Base-by-base conservation (phyloP, 2,888 invertebrate species). In the Itoplectis maculator region DNA sequence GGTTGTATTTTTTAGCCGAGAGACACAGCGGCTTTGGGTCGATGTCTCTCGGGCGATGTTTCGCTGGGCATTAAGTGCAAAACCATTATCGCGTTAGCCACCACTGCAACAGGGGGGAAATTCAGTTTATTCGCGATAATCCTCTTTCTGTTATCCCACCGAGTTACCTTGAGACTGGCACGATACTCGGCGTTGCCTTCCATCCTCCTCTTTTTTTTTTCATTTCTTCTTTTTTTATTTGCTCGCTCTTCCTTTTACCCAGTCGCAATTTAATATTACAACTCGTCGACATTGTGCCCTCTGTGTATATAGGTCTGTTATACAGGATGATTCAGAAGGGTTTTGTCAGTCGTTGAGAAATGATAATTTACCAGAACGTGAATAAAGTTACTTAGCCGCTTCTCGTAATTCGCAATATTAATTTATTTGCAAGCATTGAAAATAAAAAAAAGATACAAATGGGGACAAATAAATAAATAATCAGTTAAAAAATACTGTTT, bases 181-280 rank as follows among this genome's bases (percentile, higher is more conserved):
- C 40, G 45, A 70, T 75, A 66, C 54, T 56, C 29, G 5, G 29
- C 37, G 23, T 37, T 18, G 20, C 61, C 72, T 69, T 75, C 37
- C 49, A 29, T 40, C 13, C 66, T 42, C 47, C 51, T 29, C 11
- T 18, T 68, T 79, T 63, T 54, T 47, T 66, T 73, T 59, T 63
- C 23, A 29, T 68, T 42, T 49, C 11, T 63, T 49, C 37, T 37
- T 63, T 49, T 73, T 47, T 42, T 56, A 6, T 74, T 59, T 23
- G 20, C 47, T 47, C n/a, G 56, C 37, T 37, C 47, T 59, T 59
- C 29, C 23, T 72, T 79, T 79, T 79, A 59, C 76, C 45, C 70
- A 56, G 81, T 81, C 59, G 81, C 70, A 81, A 83, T 83, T 83
- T 83, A 83, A 84, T 81, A 84, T 81, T 81, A 79, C 72, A 76